Percentiles rank a stretch among this genome's conserved stretches.
Evolutionary conservation across 2,888 invertebrate genomes (phyloP).

Genomic region (Drosophila longiperda): DNA sequence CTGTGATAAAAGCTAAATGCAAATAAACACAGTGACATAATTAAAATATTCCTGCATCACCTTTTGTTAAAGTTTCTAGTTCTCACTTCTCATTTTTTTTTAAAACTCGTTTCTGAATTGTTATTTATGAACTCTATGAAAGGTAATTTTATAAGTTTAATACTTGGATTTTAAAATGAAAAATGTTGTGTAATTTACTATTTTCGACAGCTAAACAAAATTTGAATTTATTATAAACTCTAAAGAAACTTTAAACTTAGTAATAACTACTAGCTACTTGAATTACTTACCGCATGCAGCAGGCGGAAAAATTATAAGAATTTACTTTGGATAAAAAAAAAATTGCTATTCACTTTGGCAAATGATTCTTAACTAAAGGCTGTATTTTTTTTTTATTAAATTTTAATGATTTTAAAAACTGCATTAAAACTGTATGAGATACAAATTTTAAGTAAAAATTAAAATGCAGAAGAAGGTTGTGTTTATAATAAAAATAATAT

Average conservation of each 20-base stretch:
- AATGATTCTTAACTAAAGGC: neutral
- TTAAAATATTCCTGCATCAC: no score
- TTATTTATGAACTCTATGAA: neutral
- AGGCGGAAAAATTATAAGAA: constrained; percentile 22
- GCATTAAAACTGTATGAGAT: neutral
- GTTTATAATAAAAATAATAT: neutral
- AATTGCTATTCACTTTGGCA: constrained; percentile 13
- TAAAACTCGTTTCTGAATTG: neutral
- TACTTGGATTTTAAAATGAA: neutral
- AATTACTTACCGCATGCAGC: constrained; percentile 75
- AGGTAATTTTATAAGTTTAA: neutral
- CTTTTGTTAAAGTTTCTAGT: no score
- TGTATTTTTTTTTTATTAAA: neutral
- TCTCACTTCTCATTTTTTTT: neutral
- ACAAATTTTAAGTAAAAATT: neutral
- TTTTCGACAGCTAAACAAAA: neutral
- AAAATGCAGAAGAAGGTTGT: neutral
- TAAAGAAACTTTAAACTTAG: neutral
- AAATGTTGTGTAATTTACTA: neutral
- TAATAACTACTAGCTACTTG: constrained; percentile 4
- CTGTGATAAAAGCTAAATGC: neutral
- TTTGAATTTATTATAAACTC: neutral
- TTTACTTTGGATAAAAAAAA: constrained; percentile 7
- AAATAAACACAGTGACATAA: neutral
- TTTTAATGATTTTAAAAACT: neutral